phyloP scores from a whole-genome alignment of 2,797 vertebrate genomes.

The Poeciliopsis infans region DNA sequence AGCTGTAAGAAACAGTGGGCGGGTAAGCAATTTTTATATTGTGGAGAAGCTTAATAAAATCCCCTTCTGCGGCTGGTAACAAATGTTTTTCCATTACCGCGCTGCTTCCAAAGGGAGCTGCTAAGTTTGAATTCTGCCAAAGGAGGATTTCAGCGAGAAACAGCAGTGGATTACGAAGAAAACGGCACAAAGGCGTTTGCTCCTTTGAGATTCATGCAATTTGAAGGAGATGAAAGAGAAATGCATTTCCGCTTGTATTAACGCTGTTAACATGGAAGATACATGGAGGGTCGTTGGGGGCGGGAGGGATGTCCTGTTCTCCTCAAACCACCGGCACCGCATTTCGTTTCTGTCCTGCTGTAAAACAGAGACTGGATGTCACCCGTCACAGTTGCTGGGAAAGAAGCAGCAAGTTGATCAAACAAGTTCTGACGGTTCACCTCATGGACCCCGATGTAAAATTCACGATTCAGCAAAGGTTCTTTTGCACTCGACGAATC shows the following conservation, averaged over 20 bases:
- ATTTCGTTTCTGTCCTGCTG: constrained; percentile 31
- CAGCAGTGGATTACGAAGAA: constrained; percentile 29
- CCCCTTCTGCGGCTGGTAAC: constrained; percentile 24
- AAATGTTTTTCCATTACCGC: constrained; percentile 48
- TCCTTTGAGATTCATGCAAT: constrained; percentile 44
- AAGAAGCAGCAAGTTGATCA: constrained; percentile 31
- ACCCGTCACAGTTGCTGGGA: constrained; percentile 39
- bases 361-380: constrained; percentile 21
- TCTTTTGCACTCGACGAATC: constrained; percentile 45
- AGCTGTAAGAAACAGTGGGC: constrained; percentile 37
- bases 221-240: constrained; percentile 53
- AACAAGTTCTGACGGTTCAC: constrained; percentile 40
- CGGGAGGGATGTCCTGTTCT: constrained; percentile 1
- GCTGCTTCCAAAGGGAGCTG: constrained; percentile 37
- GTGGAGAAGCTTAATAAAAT: constrained; percentile 46
- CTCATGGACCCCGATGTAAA: constrained; percentile 43
- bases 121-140: constrained; percentile 34
- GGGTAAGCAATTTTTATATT: constrained; percentile 28
- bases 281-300: constrained; percentile 16
- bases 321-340: constrained; percentile 45
- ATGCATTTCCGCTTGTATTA: constrained; percentile 48
- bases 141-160: constrained; percentile 27
- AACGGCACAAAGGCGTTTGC: constrained; percentile 40
- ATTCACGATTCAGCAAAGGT: constrained; percentile 60
- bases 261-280: constrained; percentile 59